A percentile compares a stretch with the other conserved stretches of the same genome.
These are phyloP conservation scores for Lanistes nyassanus DNA, from an alignment of 1,140 invertebrate species.

Conservation along the genomic window DNA sequence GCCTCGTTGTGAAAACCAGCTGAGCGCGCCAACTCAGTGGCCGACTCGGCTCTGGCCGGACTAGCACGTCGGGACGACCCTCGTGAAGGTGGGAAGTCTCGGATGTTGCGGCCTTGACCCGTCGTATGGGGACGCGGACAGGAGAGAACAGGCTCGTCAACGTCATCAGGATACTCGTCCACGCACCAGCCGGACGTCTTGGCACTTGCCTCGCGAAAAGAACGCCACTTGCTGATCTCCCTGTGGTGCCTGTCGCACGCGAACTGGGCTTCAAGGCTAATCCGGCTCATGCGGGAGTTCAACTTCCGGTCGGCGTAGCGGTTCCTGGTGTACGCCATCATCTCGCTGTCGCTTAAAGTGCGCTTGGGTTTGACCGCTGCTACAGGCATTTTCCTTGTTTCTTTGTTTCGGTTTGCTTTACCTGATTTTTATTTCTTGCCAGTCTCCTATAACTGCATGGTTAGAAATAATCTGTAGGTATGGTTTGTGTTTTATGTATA, in stretches of 20 bases:
- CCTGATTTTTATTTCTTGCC: too few species aligned
- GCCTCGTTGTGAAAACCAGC: conserved; percentile 16
- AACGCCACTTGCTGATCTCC: conserved; percentile 13
- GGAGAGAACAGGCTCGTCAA: too few species aligned
- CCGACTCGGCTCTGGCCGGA: too few species aligned
- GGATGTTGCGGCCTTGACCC: too few species aligned
- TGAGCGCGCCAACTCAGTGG: conserved; percentile 14
- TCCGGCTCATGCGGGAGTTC: background rate
- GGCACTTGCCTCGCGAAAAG: background rate
- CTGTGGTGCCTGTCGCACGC: conserved; percentile 8
- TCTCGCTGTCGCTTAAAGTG: conserved; percentile 19
- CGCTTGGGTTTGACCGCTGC: conserved; percentile 5
- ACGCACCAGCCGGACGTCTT: background rate
- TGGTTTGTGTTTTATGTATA: too few species aligned
- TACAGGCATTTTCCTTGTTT: background rate
- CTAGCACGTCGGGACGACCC: too few species aligned
- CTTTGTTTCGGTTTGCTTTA: background rate
- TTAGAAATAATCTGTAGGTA: too few species aligned
- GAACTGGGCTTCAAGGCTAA: conserved; percentile 1
- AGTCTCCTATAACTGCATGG: too few species aligned
- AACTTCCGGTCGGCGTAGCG: conserved; percentile 11
- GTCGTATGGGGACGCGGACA: too few species aligned
- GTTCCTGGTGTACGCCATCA: conserved; percentile 13
- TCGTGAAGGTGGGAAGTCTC: too few species aligned
- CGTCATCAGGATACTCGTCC: too few species aligned